Conservation (phyloP, 2,113 vertebrate genomes). For the Mola mola region DNA sequence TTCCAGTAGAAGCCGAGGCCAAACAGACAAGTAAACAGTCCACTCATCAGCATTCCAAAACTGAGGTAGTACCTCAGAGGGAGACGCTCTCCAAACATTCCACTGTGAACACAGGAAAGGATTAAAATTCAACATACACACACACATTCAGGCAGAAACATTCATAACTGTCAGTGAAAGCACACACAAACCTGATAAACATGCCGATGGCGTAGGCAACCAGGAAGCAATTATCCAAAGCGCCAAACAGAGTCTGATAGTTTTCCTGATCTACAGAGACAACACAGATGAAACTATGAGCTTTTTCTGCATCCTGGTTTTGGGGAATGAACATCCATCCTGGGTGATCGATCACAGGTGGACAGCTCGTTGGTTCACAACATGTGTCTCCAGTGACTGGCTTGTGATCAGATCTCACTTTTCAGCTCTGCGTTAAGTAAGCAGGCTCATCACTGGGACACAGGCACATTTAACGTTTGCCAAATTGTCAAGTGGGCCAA, state of each 20-base stretch:
- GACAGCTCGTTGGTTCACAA: too few relatives aligned
- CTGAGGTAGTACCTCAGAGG: conserved; percentile 94
- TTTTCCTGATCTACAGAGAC: conserved; percentile 85
- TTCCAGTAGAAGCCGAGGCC: conserved; percentile 94
- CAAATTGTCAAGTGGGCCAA: too few relatives aligned
- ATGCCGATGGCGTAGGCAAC: conserved; percentile 96
- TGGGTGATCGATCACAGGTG: too few relatives aligned
- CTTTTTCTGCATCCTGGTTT: too few relatives aligned
- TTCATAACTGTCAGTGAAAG: rapidly evolving
- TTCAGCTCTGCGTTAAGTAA: too few relatives aligned
- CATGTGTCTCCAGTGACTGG: too few relatives aligned
- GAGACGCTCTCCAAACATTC: conserved; percentile 96
- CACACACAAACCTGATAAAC: conserved; percentile 92
- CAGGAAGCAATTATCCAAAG: conserved; percentile 93
- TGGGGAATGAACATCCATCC: too few relatives aligned
- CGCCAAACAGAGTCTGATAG: conserved; percentile 91
- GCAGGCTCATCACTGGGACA: too few relatives aligned
- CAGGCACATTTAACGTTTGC: too few relatives aligned
- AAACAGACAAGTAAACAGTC: conserved; percentile 89
- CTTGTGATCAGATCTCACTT: too few relatives aligned
- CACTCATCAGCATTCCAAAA: conserved; percentile 90
- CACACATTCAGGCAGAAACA: neutral
- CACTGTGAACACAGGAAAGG: conserved; percentile 73
- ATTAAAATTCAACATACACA: neutral
- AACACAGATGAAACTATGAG: conserved; percentile 5